These are phyloP conservation scores for Cricetomys ansorgei DNA, from an alignment of 2,113 vertebrate genomes.

Conservation along the genomic window DNA sequence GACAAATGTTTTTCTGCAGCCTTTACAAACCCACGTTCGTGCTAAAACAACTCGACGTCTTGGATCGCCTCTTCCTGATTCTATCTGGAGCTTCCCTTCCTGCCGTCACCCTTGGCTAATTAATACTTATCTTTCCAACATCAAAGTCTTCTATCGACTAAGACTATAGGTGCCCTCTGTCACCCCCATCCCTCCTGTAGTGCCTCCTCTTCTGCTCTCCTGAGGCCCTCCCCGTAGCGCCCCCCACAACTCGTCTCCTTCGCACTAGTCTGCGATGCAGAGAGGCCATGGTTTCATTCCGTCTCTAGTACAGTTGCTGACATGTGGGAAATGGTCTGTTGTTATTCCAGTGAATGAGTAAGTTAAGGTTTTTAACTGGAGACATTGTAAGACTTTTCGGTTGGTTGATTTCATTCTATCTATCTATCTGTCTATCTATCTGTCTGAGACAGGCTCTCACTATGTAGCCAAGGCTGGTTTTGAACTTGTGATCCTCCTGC, in stretches of 20 bases:
- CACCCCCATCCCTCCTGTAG: neutral
- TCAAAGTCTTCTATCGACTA: neutral
- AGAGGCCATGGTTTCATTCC: neutral
- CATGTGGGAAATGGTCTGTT: neutral
- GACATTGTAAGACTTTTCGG: neutral
- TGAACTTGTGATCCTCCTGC: neutral
- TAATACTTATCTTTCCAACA: constrained; percentile 10
- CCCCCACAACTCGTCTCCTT: neutral
- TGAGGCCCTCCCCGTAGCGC: neutral
- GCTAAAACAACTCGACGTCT: neutral
- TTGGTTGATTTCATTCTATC: neutral
- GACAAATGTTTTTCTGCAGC: neutral
- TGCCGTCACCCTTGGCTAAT: neutral
- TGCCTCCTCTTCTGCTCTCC: neutral
- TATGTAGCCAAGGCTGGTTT: neutral
- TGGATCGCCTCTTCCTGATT: neutral
- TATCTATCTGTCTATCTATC: neutral
- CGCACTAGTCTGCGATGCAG: neutral
- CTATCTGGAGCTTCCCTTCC: constrained; percentile 32
- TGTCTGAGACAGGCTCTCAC: neutral
- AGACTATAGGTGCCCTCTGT: neutral
- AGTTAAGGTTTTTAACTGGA: constrained; percentile 8
- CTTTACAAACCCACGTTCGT: neutral
- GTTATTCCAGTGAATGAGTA: neutral
- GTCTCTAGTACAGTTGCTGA: neutral